Evolutionary conservation across 2,113 vertebrate species (phyloP), one percentile per base, ranked within the genome.

Genomic region (Hippocampus abdominalis): DNA sequence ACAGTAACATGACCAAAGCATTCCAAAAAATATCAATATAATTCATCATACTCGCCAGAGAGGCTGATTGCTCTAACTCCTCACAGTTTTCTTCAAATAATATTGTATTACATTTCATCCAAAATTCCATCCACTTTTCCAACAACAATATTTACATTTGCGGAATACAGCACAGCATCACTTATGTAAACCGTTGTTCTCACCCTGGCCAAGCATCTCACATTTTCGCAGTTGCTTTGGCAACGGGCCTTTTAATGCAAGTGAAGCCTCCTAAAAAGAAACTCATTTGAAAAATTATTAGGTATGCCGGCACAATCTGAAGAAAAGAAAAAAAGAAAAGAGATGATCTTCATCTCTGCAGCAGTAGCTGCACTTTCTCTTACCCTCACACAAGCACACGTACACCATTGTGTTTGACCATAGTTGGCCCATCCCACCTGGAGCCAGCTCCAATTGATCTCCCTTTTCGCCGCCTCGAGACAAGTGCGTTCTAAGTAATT

Each of bases 221-320:
- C 66, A 56, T 69, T 76, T 76, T 64, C 77, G 57, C 61, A 67
- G 80, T 86, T 87, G 80, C 86, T 84, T 80, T 89, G 81, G 86
- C 73, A 83, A 87, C 84, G 40, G 70, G 40, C 65, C 63, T 70
- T 11, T 23, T 8, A 65, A 69, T 57, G 64, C 25, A 23, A 72
- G 66, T 57, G 40, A 79, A 66, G 16, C 69, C 74, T 83, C 74
- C 81, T 87, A 85, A 82, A 86, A 82, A 74, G 74, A 79, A 53
- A 69, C 20, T 68, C 40, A 69, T 51, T 66, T 18, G 5, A 53
- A 5, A 25, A 25, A 21, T 59, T 12, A 32, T 32, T 59, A 18
- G 56, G 23, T 25, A 56, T 21, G 21, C 54, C 23, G 10, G n/a
- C 54, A 25, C 54, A 4, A 25, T 25, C 21, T 25, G 23, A 56